Evolutionary conservation across 2,888 invertebrate genomes (phyloP).

Genomic region (Agapetus fuscipes): DNA sequence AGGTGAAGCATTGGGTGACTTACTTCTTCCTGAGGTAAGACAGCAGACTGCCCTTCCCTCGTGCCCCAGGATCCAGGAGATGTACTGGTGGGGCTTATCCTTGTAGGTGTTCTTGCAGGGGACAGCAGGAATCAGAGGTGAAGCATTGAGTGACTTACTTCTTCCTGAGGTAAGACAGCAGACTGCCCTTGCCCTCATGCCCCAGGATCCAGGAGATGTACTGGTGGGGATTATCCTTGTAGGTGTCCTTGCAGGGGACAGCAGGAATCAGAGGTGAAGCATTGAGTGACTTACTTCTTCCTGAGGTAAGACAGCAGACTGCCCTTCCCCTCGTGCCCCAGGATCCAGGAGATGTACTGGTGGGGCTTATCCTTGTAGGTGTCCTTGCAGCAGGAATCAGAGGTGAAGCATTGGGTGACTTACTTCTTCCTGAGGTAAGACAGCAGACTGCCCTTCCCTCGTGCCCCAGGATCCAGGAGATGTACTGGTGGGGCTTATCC

Average conservation of each 20-base stretch:
- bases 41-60: slow-evolving; percentile 78
- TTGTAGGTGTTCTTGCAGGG: too few relatives aligned
- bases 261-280: too few relatives aligned
- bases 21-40: slow-evolving; percentile 65
- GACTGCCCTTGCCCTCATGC: slow-evolving; percentile 77
- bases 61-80: slow-evolving; percentile 73
- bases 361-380: slow-evolving; percentile 72
- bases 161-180: slow-evolving; percentile 66
- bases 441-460: slow-evolving; percentile 78
- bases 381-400: too few relatives aligned
- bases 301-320: slow-evolving; percentile 70
- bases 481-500: slow-evolving; percentile 65
- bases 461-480: slow-evolving; percentile 73
- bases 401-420: too few relatives aligned
- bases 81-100: slow-evolving; percentile 65
- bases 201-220: slow-evolving; percentile 73
- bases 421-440: slow-evolving; percentile 65
- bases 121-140: too few relatives aligned
- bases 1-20: too few relatives aligned
- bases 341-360: slow-evolving; percentile 64
- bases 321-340: slow-evolving; percentile 81
- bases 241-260: too few relatives aligned
- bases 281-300: slow-evolving; percentile 59
- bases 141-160: too few relatives aligned
- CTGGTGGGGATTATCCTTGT: slow-evolving; percentile 65